Base-by-base conservation (phyloP, 1,140 invertebrate genomes). In the Orius insidiosus region DNA sequence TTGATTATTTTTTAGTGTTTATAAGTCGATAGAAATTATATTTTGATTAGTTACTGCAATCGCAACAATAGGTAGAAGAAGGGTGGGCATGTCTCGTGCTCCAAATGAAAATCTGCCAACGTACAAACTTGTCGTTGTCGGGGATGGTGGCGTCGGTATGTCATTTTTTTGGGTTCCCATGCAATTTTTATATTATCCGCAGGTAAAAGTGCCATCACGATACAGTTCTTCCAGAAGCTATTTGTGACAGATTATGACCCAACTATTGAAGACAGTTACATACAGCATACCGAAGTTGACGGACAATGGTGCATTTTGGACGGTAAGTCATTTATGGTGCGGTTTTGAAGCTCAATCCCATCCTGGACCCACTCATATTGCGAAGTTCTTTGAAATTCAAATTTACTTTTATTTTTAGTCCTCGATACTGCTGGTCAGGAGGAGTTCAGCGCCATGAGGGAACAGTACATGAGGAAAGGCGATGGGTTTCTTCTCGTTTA, bases 381-480 rank as follows among this genome's bases (percentile, higher is more conserved):
- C n/a, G n/a, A n/a, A n/a, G n/a, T n/a, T n/a, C n/a, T n/a, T n/a
- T n/a, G n/a, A n/a, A n/a, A n/a, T n/a, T n/a, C n/a, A n/a, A n/a
- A n/a, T n/a, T n/a, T n/a, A n/a, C n/a, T n/a, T n/a, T n/a, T n/a
- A 24, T 24, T 68, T 64, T 38, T 58, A 84, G 84, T 94, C 16
- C 64, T 93, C 46, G 87, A 93, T 59, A 94, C 88, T 30, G 88
- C 87, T 31, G 88, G 87, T 4, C 88, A 93, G 65, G 88, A 92
- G 58, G 87, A 93, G 68, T 93, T 92, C 63, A 85, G 81, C 59
- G 85, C 86, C 9, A 90, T 92, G 86, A 67, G 87, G 52, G 88
- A 94, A 64, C 88, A 93, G 64, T 93, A 93, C 59, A 89, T 93
- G 84, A 68, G 87, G 52, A 89, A 90, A 67, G 88, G 88, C 16